These are phyloP conservation scores for Pardosa pseudoannulata DNA, from an alignment of 2,888 invertebrate genomes.

Conservation along the genomic window DNA sequence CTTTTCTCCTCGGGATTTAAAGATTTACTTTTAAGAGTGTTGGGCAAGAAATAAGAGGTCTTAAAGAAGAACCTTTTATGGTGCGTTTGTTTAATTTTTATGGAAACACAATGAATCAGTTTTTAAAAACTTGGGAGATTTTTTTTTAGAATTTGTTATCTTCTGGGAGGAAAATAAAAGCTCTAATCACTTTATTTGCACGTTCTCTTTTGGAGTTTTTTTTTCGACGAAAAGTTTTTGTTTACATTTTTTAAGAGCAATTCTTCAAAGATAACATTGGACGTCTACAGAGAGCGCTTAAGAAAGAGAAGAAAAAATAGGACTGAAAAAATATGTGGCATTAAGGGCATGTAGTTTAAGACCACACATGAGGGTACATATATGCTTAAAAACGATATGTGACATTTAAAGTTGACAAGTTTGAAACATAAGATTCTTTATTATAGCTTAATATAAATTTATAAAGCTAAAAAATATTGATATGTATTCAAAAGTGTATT, in stretches of 20 bases:
- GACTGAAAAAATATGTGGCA: neutral
- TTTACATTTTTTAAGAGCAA: constrained; percentile 20
- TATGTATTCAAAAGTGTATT: no score
- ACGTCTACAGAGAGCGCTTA: constrained; percentile 2
- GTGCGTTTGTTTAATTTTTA: constrained; percentile 59
- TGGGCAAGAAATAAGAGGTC: constrained; percentile 60
- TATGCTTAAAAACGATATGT: no score
- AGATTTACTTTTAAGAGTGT: constrained; percentile 69
- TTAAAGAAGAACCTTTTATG: constrained; percentile 38
- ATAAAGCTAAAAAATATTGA: no score
- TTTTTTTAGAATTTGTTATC: constrained; percentile 32
- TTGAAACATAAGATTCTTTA: no score
- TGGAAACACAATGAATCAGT: constrained; percentile 66
- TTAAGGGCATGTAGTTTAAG: neutral
- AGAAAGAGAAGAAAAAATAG: constrained; percentile 17
- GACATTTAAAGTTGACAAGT: no score
- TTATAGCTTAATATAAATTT: no score
- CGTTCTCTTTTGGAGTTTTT: constrained; percentile 22
- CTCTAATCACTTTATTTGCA: constrained; percentile 60
- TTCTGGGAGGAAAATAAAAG: constrained; percentile 12
- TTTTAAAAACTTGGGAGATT: constrained; percentile 48
- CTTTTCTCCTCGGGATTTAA: constrained; percentile 54
- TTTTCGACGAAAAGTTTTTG: constrained; percentile 46
- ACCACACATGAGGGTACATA: no score
- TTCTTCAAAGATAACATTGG: constrained; percentile 44